phyloP scores from a whole-genome alignment of 2,113 vertebrate species.

The Otus sunia region DNA sequence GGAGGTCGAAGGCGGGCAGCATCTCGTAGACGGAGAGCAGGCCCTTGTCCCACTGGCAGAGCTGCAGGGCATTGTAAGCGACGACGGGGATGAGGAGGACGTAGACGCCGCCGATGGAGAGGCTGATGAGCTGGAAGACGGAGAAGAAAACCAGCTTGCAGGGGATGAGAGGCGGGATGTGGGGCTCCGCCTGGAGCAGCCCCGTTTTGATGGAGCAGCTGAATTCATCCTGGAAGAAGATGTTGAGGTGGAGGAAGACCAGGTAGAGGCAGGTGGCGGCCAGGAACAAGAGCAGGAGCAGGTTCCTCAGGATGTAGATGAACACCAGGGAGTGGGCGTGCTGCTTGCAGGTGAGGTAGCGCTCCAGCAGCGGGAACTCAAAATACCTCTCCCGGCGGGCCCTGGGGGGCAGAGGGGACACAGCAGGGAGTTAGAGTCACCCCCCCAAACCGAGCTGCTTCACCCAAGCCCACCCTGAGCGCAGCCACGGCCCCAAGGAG shows the following conservation, averaged over 20 bases:
- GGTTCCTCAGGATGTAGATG: constrained; percentile 87
- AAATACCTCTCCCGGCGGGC: constrained; percentile 92
- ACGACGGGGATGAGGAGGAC: constrained; percentile 84
- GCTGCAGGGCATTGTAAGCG: constrained; percentile 85
- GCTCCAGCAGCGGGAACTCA: constrained; percentile 94
- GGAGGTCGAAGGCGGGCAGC: constrained; percentile 89
- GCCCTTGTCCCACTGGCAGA: constrained; percentile 92
- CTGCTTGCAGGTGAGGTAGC: constrained; percentile 91
- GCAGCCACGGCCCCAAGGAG: background rate
- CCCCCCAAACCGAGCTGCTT: background rate
- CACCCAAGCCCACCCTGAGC: background rate
- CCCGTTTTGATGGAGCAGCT: constrained; percentile 87
- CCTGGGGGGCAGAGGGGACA: constrained; percentile 68
- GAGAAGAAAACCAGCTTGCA: constrained; percentile 90
- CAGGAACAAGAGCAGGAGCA: constrained; percentile 88
- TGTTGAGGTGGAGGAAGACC: constrained; percentile 87
- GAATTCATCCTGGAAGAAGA: constrained; percentile 93
- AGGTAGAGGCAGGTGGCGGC: constrained; percentile 88
- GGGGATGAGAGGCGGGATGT: constrained; percentile 81
- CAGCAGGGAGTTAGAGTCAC: background rate
- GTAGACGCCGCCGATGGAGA: constrained; percentile 82
- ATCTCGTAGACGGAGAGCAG: constrained; percentile 91
- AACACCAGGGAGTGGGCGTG: constrained; percentile 84
- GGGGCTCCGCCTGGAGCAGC: constrained; percentile 78
- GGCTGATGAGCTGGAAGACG: constrained; percentile 89